Conservation (phyloP, 2,797 vertebrate genomes). For the Echeneis naucrates region DNA sequence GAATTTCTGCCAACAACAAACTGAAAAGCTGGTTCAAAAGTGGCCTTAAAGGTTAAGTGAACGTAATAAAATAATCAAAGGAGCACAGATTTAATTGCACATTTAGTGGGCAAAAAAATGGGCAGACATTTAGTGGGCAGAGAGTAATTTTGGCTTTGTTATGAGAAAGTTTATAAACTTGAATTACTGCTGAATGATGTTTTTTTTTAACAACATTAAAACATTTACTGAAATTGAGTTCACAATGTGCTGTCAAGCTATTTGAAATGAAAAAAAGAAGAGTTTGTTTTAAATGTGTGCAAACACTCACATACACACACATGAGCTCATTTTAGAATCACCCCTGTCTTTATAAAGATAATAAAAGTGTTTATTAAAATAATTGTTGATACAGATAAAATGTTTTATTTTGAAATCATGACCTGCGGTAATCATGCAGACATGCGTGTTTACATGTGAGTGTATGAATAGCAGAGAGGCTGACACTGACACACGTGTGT, state of each 20-base stretch:
- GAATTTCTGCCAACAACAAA: background rate
- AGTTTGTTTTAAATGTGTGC: no score
- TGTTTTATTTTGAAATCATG: background rate
- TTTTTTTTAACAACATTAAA: background rate
- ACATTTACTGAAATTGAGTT: background rate
- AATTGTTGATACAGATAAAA: background rate
- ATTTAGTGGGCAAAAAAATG: no score
- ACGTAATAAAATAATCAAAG: background rate
- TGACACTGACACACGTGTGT: background rate
- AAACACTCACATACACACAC: background rate
- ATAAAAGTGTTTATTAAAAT: background rate
- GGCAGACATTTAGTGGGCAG: no score
- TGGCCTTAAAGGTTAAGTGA: background rate
- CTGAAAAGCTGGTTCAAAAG: background rate
- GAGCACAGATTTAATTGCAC: background rate
- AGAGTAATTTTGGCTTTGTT: background rate
- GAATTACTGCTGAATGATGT: no score
- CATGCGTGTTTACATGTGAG: background rate
- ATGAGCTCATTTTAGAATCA: background rate
- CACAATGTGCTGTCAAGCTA: background rate
- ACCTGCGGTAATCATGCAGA: background rate
- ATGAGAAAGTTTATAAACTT: background rate
- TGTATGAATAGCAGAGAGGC: background rate
- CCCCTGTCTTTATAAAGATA: background rate
- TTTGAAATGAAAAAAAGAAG: background rate